Evolutionary conservation across 2,888 invertebrate species (phyloP).

Genomic region (Himalopsyche kuldschensis): DNA sequence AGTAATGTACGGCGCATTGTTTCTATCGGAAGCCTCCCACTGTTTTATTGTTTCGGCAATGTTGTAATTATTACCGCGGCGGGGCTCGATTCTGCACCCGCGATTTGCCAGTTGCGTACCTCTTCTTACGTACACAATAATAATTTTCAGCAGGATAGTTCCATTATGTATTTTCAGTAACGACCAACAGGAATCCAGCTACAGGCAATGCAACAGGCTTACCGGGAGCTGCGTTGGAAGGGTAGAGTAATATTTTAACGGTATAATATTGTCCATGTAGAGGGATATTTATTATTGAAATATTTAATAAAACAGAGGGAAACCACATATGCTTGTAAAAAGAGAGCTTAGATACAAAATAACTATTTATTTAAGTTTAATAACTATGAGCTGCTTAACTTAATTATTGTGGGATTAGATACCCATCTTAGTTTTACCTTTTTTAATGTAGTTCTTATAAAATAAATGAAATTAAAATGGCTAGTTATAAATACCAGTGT

Average conservation of each 20-base stretch:
- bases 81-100: background rate
- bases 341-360: no score
- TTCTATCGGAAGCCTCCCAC: conserved; percentile 17
- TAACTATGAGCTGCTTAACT: no score
- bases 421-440: no score
- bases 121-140: background rate
- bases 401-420: no score
- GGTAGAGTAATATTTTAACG: background rate
- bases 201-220: background rate
- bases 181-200: background rate
- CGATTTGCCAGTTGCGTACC: background rate
- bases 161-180: background rate
- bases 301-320: no score
- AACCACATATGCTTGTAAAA: no score
- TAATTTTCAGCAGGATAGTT: background rate
- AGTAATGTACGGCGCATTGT: conserved; percentile 17
- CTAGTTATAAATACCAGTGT: no score
- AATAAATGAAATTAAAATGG: no score
- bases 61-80: conserved; percentile 21
- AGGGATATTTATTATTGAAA: no score
- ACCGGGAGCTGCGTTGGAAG: background rate
- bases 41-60: conserved; percentile 27
- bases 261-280: no score
- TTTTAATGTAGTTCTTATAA: no score
- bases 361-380: no score